Percentiles rank a stretch among this genome's conserved stretches.
These are phyloP conservation scores for Procambarus virginalis DNA, from an alignment of 1,140 invertebrate genomes.

Conservation along the genomic window DNA sequence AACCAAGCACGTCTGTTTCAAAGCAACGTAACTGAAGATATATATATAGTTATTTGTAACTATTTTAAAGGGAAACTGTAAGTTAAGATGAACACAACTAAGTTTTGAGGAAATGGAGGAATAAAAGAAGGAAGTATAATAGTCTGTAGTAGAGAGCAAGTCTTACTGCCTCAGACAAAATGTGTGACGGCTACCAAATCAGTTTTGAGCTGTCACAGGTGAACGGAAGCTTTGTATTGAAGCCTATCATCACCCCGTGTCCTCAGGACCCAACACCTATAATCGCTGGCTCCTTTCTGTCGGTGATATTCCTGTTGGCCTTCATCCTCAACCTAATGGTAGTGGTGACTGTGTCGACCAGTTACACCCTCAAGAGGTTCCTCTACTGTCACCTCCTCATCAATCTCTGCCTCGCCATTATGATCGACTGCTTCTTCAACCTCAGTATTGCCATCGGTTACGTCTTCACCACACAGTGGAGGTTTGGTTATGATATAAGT, in stretches of 20 bases:
- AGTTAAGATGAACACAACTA: too few relatives aligned
- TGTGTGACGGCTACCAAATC: conserved; percentile 39
- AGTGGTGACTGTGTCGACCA: conserved; percentile 66
- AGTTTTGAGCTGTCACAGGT: conserved; percentile 18
- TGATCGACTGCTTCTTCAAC: conserved; percentile 67
- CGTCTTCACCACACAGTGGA: conserved; percentile 63
- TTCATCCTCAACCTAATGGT: conserved; percentile 64
- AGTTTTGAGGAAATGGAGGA: too few relatives aligned
- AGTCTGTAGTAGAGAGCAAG: too few relatives aligned
- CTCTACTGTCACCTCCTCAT: conserved; percentile 61
- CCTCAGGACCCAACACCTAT: conserved; percentile 59
- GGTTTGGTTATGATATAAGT: conserved; percentile 61
- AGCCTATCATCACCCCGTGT: conserved; percentile 44
- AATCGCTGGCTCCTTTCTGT: conserved; percentile 60
- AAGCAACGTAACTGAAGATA: too few relatives aligned
- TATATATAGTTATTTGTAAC: too few relatives aligned
- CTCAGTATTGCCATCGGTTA: conserved; percentile 61
- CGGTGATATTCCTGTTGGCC: conserved; percentile 54
- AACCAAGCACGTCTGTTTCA: too few relatives aligned
- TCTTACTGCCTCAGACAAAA: background rate
- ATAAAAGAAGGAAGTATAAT: too few relatives aligned
- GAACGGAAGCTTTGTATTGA: conserved; percentile 16
- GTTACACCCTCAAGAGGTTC: conserved; percentile 62
- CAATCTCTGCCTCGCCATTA: conserved; percentile 55
- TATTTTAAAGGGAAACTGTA: too few relatives aligned